Percentiles rank a stretch among this genome's conserved stretches.
Conservation (phyloP, 2,113 vertebrate species). For the Sarotherodon lohbergeri region DNA sequence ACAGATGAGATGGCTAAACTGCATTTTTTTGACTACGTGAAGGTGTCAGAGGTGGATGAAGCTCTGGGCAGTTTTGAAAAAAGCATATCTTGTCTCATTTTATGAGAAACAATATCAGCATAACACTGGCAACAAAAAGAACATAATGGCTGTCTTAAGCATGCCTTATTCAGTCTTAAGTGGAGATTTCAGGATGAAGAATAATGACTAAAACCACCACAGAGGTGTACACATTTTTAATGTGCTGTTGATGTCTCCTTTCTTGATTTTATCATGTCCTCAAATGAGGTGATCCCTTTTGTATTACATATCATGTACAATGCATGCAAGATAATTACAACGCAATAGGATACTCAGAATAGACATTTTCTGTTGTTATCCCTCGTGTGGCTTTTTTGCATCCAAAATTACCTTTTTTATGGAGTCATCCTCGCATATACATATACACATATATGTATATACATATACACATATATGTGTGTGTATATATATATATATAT, state of each 20-base stretch:
- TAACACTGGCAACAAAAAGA: constrained; percentile 82
- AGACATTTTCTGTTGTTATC: constrained; percentile 70
- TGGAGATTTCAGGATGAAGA: constrained; percentile 81
- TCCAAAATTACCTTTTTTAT: constrained; percentile 70
- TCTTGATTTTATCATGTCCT: constrained; percentile 67
- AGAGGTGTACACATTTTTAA: constrained; percentile 90
- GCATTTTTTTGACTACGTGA: constrained; percentile 66
- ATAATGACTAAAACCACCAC: constrained; percentile 77
- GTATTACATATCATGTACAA: constrained; percentile 76
- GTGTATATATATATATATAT: neutral
- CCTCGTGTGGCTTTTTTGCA: constrained; percentile 71
- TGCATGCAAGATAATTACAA: constrained; percentile 77
- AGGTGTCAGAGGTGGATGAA: constrained; percentile 58
- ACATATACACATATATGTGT: neutral
- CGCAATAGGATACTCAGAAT: constrained; percentile 75
- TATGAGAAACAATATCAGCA: constrained; percentile 72
- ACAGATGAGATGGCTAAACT: constrained; percentile 69
- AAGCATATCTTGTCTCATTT: constrained; percentile 72
- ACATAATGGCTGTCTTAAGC: constrained; percentile 89
- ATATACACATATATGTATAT: neutral
- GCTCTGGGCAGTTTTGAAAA: constrained; percentile 58
- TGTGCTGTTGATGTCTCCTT: constrained; percentile 90
- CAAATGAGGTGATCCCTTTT: constrained; percentile 68
- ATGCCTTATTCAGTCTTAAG: constrained; percentile 96
- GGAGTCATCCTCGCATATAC: constrained; percentile 33